Percentiles rank a stretch among this genome's conserved stretches.
phyloP scores from a whole-genome alignment of 1,140 invertebrate genomes.

The Olivierus martensii region DNA sequence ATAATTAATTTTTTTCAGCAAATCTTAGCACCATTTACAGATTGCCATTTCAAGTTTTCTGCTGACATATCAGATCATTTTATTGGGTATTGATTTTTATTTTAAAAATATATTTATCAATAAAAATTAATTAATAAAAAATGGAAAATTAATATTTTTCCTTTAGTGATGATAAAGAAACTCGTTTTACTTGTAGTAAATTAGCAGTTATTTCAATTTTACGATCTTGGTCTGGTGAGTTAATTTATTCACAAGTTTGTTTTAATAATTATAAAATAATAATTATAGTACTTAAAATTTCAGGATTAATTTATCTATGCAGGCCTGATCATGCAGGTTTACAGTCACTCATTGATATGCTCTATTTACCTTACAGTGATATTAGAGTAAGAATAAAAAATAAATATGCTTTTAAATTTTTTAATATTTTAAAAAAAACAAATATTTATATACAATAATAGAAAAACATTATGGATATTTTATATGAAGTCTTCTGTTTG shows the following conservation, averaged over 20 bases:
- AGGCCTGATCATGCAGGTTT: constrained; percentile 37
- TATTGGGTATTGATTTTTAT: constrained; percentile 10
- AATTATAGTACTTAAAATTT: constrained; percentile 8
- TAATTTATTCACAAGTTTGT: too few species aligned
- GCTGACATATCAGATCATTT: not conserved
- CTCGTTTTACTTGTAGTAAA: constrained; percentile 65
- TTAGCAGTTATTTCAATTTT: constrained; percentile 67
- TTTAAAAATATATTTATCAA: too few species aligned
- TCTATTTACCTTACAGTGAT: constrained; percentile 75
- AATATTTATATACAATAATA: constrained; percentile 26
- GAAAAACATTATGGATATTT: constrained; percentile 77
- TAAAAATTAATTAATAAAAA: too few species aligned
- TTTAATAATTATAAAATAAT: not conserved
- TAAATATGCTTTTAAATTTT: constrained; percentile 7
- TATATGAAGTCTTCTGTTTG: constrained; percentile 76
- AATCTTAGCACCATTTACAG: constrained; percentile 80
- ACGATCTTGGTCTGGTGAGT: constrained; percentile 68
- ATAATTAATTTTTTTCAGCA: constrained; percentile 43
- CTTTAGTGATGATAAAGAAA: constrained; percentile 61
- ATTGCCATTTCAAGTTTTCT: constrained; percentile 51
- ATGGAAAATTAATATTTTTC: too few species aligned
- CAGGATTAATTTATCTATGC: constrained; percentile 32
- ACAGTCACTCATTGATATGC: constrained; percentile 66
- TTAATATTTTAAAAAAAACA: constrained; percentile 49
- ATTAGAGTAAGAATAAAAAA: constrained; percentile 49